Conservation (phyloP, 2,797 vertebrate species). For the Lithobates pipiens region DNA sequence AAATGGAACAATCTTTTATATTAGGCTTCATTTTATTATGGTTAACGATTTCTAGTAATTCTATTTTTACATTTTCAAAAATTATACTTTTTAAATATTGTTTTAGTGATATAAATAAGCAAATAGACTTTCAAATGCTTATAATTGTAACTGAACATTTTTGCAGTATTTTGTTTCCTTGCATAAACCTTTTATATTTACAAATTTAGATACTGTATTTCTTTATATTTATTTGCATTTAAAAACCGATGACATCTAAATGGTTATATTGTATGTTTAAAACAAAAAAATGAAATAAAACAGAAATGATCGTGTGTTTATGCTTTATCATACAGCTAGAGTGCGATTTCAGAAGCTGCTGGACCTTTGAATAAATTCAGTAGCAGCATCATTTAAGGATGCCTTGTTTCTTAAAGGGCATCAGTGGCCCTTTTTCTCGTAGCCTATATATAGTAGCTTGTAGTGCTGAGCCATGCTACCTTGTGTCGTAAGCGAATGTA, state of each 20-base stretch:
- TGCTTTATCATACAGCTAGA: background rate
- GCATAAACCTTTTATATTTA: too few species aligned
- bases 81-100: background rate
- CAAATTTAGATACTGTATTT: background rate
- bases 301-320: background rate
- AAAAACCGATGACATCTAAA: background rate
- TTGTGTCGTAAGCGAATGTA: background rate
- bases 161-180: background rate
- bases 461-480: background rate
- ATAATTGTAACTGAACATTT: too few species aligned
- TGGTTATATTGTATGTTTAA: background rate
- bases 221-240: background rate
- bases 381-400: background rate
- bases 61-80: background rate
- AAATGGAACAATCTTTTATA: too few species aligned
- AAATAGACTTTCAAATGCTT: too few species aligned
- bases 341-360: background rate
- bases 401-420: conserved; percentile 18
- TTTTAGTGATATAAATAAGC: too few species aligned
- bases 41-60: background rate
- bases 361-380: background rate
- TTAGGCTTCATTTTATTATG: background rate
- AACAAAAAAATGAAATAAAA: background rate
- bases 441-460: background rate
- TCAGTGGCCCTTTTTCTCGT: background rate